A percentile compares a stretch with the other conserved stretches of the same genome.
Conservation (phyloP, 2,113 vertebrate genomes). For the Sturnus vulgaris region DNA sequence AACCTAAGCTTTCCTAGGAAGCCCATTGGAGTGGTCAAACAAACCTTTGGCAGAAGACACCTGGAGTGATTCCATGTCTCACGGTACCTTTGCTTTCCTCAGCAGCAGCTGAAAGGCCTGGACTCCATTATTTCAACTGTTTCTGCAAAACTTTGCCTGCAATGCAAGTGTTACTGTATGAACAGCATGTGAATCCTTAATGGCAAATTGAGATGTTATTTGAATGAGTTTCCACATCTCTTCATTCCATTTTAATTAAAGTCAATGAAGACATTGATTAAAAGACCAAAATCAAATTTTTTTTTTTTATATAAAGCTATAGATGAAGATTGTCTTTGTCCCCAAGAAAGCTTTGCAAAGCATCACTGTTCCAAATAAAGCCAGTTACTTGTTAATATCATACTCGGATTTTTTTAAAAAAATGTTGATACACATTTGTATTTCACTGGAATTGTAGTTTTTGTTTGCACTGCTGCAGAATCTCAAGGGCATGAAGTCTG, state of each 20-base stretch:
- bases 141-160: neutral
- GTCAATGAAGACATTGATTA: neutral
- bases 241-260: slow-evolving; percentile 43
- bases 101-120: neutral
- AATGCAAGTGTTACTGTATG: neutral
- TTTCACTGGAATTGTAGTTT: neutral
- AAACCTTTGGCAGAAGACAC: neutral
- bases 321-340: neutral
- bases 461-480: neutral
- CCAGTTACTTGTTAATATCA: neutral
- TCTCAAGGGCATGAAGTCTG: neutral
- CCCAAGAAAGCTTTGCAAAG: neutral
- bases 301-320: neutral
- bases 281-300: neutral
- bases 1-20: neutral
- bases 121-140: neutral
- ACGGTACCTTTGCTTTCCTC: accelerated
- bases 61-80: neutral
- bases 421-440: neutral
- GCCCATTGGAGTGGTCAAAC: no score
- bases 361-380: neutral
- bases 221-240: neutral
- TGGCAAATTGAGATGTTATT: neutral
- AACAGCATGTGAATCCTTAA: neutral
- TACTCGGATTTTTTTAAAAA: neutral